These are phyloP conservation scores for Hephaestus fuliginosus DNA, from an alignment of 2,797 vertebrate species.

Conservation along the genomic window DNA sequence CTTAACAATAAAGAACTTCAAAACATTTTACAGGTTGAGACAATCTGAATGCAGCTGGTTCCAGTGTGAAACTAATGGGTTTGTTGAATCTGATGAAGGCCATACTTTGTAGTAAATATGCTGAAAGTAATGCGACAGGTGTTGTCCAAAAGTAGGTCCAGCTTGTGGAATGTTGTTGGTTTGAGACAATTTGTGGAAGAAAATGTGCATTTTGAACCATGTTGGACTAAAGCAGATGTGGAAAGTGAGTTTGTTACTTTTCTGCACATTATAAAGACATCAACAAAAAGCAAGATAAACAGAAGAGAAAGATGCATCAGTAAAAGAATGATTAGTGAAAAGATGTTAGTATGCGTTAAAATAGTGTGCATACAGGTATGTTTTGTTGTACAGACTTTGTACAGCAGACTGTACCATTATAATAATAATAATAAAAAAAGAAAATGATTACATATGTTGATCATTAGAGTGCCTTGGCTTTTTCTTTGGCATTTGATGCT, in stretches of 20 bases:
- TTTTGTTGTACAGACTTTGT: conserved; percentile 19
- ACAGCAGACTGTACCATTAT: conserved; percentile 29
- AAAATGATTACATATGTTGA: conserved; percentile 12
- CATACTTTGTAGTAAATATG: conserved; percentile 9
- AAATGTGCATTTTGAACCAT: conserved; percentile 4
- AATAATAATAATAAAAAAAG: background rate
- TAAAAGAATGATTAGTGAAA: conserved; percentile 11
- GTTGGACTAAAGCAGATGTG: conserved; percentile 10
- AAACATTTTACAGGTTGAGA: conserved; percentile 15
- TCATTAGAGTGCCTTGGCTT: conserved; percentile 22
- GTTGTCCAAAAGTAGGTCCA: background rate
- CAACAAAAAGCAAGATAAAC: conserved; percentile 1
- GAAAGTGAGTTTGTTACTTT: conserved; percentile 2
- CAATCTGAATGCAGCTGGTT: conserved; percentile 15
- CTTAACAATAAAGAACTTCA: conserved; percentile 15
- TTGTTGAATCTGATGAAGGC: conserved; percentile 19
- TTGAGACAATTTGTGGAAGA: background rate
- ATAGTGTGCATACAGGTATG: background rate
- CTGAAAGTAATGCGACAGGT: background rate
- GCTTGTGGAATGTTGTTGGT: conserved; percentile 19
- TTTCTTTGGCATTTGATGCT: conserved; percentile 65
- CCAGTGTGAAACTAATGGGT: conserved; percentile 56
- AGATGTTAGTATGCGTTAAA: conserved; percentile 9
- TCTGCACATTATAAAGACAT: conserved; percentile 11
- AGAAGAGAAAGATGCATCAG: background rate